Conservation (phyloP, 2,888 invertebrate genomes). For the Drosophila borborema region DNA sequence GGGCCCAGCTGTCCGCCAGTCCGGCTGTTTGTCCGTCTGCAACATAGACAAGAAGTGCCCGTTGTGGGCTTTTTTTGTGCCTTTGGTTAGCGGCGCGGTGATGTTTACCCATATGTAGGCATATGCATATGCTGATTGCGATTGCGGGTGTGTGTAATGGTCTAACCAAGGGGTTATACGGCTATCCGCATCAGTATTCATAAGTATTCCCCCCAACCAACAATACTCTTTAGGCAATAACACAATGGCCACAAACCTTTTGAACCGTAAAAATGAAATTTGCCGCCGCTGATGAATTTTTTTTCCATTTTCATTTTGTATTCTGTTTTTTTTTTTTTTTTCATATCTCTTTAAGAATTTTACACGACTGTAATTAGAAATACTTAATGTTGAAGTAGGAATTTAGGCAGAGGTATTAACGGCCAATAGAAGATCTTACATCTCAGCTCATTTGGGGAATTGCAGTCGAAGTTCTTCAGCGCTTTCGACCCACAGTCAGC, state of each 20-base stretch:
- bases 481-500: slow-evolving; percentile 25
- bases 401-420: not conserved
- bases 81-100: slow-evolving; percentile 78
- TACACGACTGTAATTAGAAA: slow-evolving; percentile 24
- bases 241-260: slow-evolving; percentile 58
- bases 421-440: slow-evolving; percentile 16
- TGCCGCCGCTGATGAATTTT: slow-evolving; percentile 36
- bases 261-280: slow-evolving; percentile 71
- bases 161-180: slow-evolving; percentile 17
- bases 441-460: slow-evolving; percentile 12
- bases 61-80: slow-evolving; percentile 61
- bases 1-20: slow-evolving; percentile 26
- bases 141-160: slow-evolving; percentile 54
- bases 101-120: slow-evolving; percentile 82
- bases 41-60: slow-evolving; percentile 76
- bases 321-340: not conserved
- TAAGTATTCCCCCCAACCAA: slow-evolving; percentile 9
- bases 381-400: not conserved
- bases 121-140: slow-evolving; percentile 81
- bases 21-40: slow-evolving; percentile 26
- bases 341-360: slow-evolving; percentile 26
- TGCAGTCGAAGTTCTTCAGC: slow-evolving; percentile 5
- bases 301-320: not conserved
- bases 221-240: slow-evolving; percentile 37
- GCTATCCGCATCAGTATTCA: slow-evolving; percentile 40